These are phyloP conservation scores for Lutjanus erythropterus DNA, from an alignment of 2,113 vertebrate species.

Conservation along the genomic window DNA sequence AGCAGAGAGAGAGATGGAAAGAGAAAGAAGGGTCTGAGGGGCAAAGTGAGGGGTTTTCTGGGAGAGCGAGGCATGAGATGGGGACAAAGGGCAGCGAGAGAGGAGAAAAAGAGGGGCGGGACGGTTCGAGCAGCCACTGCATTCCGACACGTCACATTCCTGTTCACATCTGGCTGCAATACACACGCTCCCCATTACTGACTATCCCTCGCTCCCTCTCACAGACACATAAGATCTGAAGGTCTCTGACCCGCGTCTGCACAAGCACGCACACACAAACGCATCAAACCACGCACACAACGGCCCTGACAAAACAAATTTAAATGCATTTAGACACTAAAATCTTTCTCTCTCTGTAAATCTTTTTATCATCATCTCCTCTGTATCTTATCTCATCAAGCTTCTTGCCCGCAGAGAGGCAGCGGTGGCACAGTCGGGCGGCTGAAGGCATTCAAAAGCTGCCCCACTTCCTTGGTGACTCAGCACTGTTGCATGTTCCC, in stretches of 20 bases:
- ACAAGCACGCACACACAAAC: constrained; percentile 17
- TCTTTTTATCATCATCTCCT: background rate
- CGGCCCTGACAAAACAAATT: background rate
- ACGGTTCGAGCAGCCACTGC: constrained; percentile 73
- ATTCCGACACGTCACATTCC: constrained; percentile 88
- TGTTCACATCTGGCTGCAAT: constrained; percentile 88
- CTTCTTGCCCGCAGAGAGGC: background rate
- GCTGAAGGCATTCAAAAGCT: constrained; percentile 34
- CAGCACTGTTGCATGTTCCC: constrained; percentile 80
- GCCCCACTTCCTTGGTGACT: constrained; percentile 77
- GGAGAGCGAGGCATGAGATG: constrained; percentile 52
- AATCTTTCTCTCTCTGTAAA: background rate
- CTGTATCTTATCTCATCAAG: background rate
- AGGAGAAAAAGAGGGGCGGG: constrained; percentile 66
- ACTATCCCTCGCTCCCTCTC: constrained; percentile 68
- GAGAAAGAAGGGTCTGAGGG: constrained; percentile 9
- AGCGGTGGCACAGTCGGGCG: constrained; percentile 17
- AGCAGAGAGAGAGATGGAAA: background rate
- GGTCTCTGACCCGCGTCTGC: constrained; percentile 45
- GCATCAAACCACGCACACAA: background rate
- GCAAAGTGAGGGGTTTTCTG: constrained; percentile 28
- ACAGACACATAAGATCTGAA: constrained; percentile 64
- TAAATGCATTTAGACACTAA: background rate
- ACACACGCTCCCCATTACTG: constrained; percentile 75
- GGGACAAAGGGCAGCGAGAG: constrained; percentile 75